These are phyloP conservation scores for Sitta carolinensis DNA, from an alignment of 2,797 vertebrate species.

Conservation along the genomic window DNA sequence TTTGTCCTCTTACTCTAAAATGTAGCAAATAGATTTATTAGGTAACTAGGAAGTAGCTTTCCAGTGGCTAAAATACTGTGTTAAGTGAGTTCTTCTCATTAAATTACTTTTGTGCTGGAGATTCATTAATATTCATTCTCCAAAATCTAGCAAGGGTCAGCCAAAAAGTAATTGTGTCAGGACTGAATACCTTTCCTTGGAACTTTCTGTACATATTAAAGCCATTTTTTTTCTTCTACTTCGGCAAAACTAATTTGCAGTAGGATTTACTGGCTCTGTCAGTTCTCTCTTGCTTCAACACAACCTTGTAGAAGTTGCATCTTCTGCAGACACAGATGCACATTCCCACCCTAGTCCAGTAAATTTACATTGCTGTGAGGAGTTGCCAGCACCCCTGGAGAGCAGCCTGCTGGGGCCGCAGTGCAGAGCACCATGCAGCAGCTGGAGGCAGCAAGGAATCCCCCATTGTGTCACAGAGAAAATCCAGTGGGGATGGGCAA, in stretches of 20 bases:
- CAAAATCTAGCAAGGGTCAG: slow-evolving; percentile 10
- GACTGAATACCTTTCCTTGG: background rate
- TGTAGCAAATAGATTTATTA: background rate
- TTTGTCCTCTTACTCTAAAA: background rate
- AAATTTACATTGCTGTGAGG: background rate
- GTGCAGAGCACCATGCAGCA: fast-evolving
- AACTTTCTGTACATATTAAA: background rate
- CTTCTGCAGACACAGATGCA: background rate
- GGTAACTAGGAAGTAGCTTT: background rate
- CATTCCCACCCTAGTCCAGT: background rate
- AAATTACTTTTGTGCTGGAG: background rate
- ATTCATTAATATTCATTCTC: slow-evolving; percentile 16
- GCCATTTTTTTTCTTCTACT: background rate
- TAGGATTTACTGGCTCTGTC: background rate
- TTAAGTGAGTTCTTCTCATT: background rate
- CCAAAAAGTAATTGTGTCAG: background rate
- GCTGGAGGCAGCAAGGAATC: background rate
- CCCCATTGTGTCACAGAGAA: fast-evolving
- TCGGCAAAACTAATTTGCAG: background rate
- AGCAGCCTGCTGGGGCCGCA: background rate
- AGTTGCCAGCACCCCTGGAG: background rate
- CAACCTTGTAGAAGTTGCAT: background rate
- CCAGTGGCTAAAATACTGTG: background rate
- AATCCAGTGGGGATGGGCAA: background rate
- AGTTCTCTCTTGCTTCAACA: background rate